Conservation (phyloP, 2,113 vertebrate genomes). For the Gavialis gangeticus region DNA sequence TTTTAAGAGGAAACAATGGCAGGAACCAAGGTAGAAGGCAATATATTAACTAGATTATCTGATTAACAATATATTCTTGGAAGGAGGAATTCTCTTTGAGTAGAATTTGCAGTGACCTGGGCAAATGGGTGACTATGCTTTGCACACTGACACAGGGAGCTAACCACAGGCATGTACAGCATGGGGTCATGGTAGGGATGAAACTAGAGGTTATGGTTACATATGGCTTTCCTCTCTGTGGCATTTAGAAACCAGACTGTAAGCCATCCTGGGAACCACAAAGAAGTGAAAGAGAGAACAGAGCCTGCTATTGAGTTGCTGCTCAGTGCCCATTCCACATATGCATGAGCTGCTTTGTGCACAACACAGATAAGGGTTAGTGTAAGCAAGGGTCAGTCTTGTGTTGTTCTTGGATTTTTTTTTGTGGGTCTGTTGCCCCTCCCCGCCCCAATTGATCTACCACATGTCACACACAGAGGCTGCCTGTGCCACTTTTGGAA, state of each 20-base stretch:
- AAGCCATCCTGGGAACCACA: not conserved
- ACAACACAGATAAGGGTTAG: no score
- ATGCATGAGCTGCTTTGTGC: not conserved
- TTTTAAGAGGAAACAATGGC: not conserved
- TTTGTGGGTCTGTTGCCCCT: not conserved
- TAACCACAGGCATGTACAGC: not conserved
- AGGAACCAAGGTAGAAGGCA: not conserved
- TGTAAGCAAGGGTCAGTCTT: not conserved
- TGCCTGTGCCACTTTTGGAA: no score
- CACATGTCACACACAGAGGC: not conserved
- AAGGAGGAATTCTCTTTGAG: not conserved
- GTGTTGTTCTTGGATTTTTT: not conserved
- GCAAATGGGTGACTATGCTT: not conserved
- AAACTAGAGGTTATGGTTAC: not conserved
- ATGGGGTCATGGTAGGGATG: not conserved
- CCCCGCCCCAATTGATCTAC: not conserved
- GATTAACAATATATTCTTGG: not conserved
- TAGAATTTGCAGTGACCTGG: not conserved
- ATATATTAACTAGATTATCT: not conserved
- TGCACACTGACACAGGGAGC: not conserved
- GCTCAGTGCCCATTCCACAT: not conserved
- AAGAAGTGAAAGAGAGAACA: not conserved
- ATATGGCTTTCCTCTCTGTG: not conserved
- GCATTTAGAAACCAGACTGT: not conserved
- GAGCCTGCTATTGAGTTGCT: not conserved